Base-by-base conservation (phyloP, 2,888 invertebrate genomes). In the Cerastis rubricosa region DNA sequence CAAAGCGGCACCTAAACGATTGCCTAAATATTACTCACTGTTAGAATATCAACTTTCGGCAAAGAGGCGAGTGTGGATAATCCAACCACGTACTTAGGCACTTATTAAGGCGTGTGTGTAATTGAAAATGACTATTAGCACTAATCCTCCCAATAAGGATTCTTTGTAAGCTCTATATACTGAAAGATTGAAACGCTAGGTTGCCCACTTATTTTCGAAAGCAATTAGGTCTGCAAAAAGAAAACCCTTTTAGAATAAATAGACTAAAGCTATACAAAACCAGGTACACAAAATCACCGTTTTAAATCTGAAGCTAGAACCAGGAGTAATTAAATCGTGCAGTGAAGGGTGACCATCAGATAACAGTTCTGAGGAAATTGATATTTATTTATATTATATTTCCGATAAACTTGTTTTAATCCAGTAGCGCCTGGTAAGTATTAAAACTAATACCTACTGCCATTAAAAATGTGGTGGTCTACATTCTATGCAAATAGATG, bases 261-360 rank as follows among this genome's bases (percentile, higher is more conserved):
- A 70, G 29, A 29, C 71, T 54, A 1, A 12, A 64, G 65, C 69
- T 70, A 80, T n/a, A 84, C 67, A 70, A 72, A 72, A 63, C 61
- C 75, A 75, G 61, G 84, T 80, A 80, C 19, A 72, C 70, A 83
- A 85, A 87, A 86, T 83, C 78, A 81, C 81, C 80, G 80, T 87
- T 89, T 88, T 84, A 83, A 87, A 88, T 86, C 83, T 84, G 76
- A 79, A 71, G 73, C 83, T 83, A 74, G 78, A 78, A 85, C 77
- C 82, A 77, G 71, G 49, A 88, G 85, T 88, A 91, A 91, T 91
- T 90, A 90, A 90, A 89, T 88, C 81, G 85, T 75, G 80, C 84
- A 78, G 74, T 35, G 71, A 80, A 84, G 79, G 83, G 77, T 84
- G 61, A 78, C 86, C 83, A 88, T 78, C 14, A 57, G 11, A 59